A percentile compares a stretch with the other conserved stretches of the same genome.
Conservation (phyloP, 2,797 vertebrate species). For the Thamnophis elegans region DNA sequence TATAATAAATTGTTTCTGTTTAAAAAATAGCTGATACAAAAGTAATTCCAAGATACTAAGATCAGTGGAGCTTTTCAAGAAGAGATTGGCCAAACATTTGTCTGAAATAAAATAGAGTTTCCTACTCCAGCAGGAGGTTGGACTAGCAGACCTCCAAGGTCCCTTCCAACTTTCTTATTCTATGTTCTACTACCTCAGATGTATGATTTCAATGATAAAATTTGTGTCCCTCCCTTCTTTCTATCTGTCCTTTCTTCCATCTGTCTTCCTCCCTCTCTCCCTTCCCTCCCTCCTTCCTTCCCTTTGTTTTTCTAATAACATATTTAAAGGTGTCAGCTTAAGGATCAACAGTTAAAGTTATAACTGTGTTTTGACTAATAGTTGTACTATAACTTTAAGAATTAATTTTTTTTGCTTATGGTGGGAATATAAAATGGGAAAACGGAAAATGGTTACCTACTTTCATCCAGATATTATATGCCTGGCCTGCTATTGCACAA, state of each 20-base stretch:
- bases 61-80: neutral
- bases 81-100: neutral
- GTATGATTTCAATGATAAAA: constrained; percentile 13
- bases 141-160: too few relatives aligned
- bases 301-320: neutral
- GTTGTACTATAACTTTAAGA: neutral
- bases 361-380: neutral
- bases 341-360: neutral
- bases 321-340: neutral
- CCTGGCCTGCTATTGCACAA: neutral
- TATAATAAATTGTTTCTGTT: constrained; percentile 17
- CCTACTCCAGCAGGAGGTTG: neutral
- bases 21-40: constrained; percentile 1
- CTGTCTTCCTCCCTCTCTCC: neutral
- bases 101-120: neutral
- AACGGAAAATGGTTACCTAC: neutral
- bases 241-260: too few relatives aligned
- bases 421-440: neutral
- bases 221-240: neutral
- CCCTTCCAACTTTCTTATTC: too few relatives aligned
- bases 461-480: too few relatives aligned
- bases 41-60: constrained; percentile 11
- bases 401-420: neutral
- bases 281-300: neutral
- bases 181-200: constrained; percentile 17